Evolutionary conservation across 2,797 vertebrate genomes (phyloP), one percentile per base, ranked within the genome.

Genomic region (Molossus molossus): DNA sequence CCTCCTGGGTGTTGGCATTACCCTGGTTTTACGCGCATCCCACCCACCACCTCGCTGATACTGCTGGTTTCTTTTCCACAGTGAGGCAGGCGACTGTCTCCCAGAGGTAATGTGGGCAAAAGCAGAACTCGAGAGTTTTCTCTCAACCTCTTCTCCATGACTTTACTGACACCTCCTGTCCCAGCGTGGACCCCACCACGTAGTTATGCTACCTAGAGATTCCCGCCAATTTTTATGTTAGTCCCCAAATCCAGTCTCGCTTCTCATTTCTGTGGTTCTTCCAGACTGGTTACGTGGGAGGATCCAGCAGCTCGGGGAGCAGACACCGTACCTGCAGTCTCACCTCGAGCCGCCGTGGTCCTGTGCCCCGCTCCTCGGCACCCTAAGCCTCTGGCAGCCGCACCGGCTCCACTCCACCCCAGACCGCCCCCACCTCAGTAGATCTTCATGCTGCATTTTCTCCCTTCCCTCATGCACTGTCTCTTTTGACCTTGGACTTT

Each of bases 401-500:
- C 12, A 3, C 33, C 9, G 40, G 65, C 25, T 62, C 81, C 4
- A 2, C 3, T 1, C 17, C 17, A 13, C 23, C 12, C 48, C 4
- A 14, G 55, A 45, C 4, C 40, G 8, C 23, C 33, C n/a, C 70
- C 21, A 11, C 13, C 2, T 73, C 33, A 25, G 69, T 4, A 37
- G 15, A 53, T 86, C 58, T 40, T 62, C 29, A 1, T 40, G 48
- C 90, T 75, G 48, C 12, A 4, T 29, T 75, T 60, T 87, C 58
- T 55, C 12, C 23, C 55, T 85, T 83, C 29, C 50, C 58, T 11
- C 13, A 9, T 27, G 69, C 93, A 85, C 82, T 37, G 60, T 85
- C 90, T 91, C 60, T 84, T 97, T 96, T 97, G 96, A 98, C 40
- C 94, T 97, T 79, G 95, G 84, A 73, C 73, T 93, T 98, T 98